These are phyloP conservation scores for Myotis brandtii DNA, from an alignment of 2,113 vertebrate genomes.

Conservation along the genomic window DNA sequence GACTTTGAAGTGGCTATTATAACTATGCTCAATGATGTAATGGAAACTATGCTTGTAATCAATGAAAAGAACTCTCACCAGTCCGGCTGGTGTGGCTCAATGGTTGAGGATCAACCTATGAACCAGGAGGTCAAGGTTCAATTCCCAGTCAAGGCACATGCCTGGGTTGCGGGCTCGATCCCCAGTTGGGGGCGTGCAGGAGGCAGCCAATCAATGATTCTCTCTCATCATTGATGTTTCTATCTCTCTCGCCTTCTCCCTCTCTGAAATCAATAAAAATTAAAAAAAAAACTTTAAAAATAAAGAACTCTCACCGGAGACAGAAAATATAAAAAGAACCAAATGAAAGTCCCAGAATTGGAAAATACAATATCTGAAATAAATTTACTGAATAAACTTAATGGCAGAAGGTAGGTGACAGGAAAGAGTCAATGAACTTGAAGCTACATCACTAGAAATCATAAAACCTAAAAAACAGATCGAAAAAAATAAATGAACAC, in stretches of 20 bases:
- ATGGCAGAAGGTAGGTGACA: not conserved
- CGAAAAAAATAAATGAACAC: not conserved
- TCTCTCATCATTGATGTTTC: no score
- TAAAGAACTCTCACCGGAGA: not conserved
- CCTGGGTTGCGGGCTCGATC: no score
- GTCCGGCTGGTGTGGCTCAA: not conserved
- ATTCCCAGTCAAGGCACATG: no score
- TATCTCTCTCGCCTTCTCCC: no score
- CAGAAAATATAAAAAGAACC: not conserved
- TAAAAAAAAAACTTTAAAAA: no score
- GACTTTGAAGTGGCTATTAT: not conserved
- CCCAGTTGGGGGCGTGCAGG: no score
- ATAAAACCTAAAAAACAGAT: not conserved
- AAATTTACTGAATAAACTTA: not conserved
- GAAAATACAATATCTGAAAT: constrained; percentile 25
- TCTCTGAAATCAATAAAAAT: no score
- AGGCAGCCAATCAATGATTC: no score
- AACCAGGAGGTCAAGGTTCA: no score
- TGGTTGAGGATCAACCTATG: no score
- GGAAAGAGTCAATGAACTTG: not conserved
- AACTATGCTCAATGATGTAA: not conserved
- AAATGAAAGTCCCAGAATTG: not conserved
- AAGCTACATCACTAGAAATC: constrained; percentile 20
- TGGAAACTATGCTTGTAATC: not conserved
- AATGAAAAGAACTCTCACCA: not conserved